Evolutionary conservation across 1,140 invertebrate species (phyloP).

Genomic region (Diuraphis noxia): DNA sequence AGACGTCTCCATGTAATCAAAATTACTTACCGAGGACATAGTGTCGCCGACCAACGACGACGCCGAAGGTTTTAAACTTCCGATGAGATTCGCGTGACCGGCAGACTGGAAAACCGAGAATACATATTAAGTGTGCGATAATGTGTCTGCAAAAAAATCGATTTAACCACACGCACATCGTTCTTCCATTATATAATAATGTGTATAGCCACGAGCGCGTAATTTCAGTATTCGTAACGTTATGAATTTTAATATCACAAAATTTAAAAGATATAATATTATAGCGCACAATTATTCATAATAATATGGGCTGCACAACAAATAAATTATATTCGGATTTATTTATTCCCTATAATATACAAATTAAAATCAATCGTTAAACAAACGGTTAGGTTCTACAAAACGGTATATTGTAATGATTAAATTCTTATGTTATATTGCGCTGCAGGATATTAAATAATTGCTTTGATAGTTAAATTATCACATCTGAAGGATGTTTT

Average conservation of each 20-base stretch:
- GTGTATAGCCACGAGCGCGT: background rate
- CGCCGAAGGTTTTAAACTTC: background rate
- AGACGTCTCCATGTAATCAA: background rate
- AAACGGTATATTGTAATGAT: background rate
- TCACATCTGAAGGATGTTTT: background rate
- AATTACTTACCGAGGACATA: conserved; percentile 32
- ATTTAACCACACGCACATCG: background rate
- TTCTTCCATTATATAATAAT: background rate
- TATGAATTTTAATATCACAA: background rate
- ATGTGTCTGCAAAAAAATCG: conserved; percentile 1
- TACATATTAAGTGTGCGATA: background rate
- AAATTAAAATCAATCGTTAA: background rate
- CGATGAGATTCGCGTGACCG: background rate
- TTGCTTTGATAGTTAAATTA: background rate
- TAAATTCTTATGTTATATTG: background rate
- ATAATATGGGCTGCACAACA: background rate
- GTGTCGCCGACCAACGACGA: background rate
- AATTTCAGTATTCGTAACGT: background rate
- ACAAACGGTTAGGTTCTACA: too few species aligned
- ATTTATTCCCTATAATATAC: background rate
- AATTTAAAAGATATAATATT: too few species aligned
- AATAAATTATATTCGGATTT: background rate
- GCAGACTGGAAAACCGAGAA: conserved; percentile 15
- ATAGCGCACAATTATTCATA: background rate
- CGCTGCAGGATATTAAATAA: background rate